Evolutionary conservation across 2,113 vertebrate species (phyloP).

Genomic region (Candoia aspera): DNA sequence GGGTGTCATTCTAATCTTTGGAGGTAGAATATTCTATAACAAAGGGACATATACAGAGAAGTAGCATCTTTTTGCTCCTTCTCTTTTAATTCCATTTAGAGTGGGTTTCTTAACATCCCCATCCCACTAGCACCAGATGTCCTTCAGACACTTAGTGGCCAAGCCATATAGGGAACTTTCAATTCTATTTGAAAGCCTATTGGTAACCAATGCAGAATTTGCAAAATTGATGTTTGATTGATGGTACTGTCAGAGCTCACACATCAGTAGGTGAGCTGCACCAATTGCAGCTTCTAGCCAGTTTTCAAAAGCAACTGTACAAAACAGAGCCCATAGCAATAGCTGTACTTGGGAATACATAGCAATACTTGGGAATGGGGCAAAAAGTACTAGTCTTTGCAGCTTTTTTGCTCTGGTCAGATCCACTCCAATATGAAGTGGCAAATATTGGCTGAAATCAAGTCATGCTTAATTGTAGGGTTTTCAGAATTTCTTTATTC

Average conservation of each 20-base stretch:
- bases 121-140: background rate
- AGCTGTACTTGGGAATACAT: too few species aligned
- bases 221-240: background rate
- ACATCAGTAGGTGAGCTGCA: background rate
- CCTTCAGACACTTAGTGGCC: background rate
- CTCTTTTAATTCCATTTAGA: background rate
- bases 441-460: background rate
- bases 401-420: background rate
- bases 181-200: background rate
- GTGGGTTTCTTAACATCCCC: background rate
- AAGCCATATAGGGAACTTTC: background rate
- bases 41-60: background rate
- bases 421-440: background rate
- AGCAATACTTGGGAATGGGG: too few species aligned
- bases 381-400: background rate
- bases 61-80: background rate
- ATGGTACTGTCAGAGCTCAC: background rate
- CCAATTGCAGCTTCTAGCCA: too few species aligned
- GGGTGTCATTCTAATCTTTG: too few species aligned
- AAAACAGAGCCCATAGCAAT: background rate
- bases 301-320: background rate
- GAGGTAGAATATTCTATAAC: background rate
- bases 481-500: background rate
- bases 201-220: background rate
- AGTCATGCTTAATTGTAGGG: background rate